Evolutionary conservation across 2,797 vertebrate species (phyloP), one percentile per base, ranked within the genome.

Genomic region (Pseudochromis fuscus): DNA sequence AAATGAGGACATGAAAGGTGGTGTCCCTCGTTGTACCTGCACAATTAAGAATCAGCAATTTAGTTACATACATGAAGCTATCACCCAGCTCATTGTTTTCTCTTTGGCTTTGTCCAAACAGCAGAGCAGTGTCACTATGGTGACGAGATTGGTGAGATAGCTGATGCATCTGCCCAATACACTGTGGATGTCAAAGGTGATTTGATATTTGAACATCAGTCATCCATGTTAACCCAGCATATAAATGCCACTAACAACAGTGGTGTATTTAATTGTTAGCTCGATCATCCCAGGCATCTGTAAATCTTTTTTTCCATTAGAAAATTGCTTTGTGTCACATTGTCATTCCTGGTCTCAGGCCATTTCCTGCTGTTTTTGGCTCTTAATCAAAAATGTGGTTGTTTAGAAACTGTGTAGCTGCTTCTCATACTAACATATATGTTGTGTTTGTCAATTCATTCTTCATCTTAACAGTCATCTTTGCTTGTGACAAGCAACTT

Each of bases 131-230:
- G 94, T 92, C 95, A 97, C 63, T 89, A 94, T 18, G 95, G 95
- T 89, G 93, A 94, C 77, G 95, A 96, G 65, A 87, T 93, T 90
- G 96, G 94, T 79, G 90, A 94, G 44, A 85, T 93, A 3, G 72
- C 84, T 60, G 88, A 92, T 75, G 94, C 94, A 79, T 89, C 91
- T 71, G 84, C 94, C 92, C 94, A 92, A 85, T 96, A 94, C 93
- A 93, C 93, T 5, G 86, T 96, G 88, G 95, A 96, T 87, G 94
- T 96, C 77, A 84, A 94, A 92, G 96, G 98, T 99, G 93, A 98
- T 95, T 94, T 91, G 88, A 93, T 89, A 91, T 90, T 93, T 93
- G 86, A 89, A 85, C 87, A 90, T 91, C 85, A 92, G 86, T 84
- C 92, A 90, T 91, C 89, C 88, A 90, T 93, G 58, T 94, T 95